phyloP scores from a whole-genome alignment of 2,888 invertebrate species.

The Flexamia atlantica region DNA sequence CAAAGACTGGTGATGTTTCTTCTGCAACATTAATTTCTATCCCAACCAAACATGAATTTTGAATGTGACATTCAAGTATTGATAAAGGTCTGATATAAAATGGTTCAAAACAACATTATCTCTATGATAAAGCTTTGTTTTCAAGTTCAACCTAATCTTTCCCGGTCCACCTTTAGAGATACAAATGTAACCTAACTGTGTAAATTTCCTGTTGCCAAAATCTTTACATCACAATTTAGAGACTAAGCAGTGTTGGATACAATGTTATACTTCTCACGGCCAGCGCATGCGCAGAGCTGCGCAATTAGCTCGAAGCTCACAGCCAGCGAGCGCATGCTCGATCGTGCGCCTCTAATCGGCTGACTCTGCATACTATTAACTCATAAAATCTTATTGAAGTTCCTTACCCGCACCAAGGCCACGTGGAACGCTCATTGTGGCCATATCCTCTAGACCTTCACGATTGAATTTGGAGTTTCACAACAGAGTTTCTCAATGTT shows the following conservation, averaged over 20 bases:
- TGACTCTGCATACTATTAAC: constrained; percentile 62
- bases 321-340: background rate
- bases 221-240: too few species aligned
- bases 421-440: background rate
- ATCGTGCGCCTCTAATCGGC: constrained; percentile 58
- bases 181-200: too few species aligned
- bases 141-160: too few species aligned
- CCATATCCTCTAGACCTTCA: background rate
- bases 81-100: too few species aligned
- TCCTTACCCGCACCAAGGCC: constrained; percentile 61
- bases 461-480: background rate
- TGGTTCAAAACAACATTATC: too few species aligned
- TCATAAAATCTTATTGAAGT: constrained; percentile 63
- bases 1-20: too few species aligned
- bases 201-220: too few species aligned
- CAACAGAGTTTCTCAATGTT: background rate
- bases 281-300: constrained; percentile 18
- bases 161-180: too few species aligned
- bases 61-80: too few species aligned
- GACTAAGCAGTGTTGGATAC: background rate
- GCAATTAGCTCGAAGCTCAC: constrained; percentile 18
- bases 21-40: too few species aligned
- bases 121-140: too few species aligned
- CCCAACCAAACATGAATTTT: too few species aligned
- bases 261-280: background rate